These are phyloP conservation scores for Pocillopora meandrina DNA, from an alignment of 92 coral and sea anemone species.

Conservation along the genomic window DNA sequence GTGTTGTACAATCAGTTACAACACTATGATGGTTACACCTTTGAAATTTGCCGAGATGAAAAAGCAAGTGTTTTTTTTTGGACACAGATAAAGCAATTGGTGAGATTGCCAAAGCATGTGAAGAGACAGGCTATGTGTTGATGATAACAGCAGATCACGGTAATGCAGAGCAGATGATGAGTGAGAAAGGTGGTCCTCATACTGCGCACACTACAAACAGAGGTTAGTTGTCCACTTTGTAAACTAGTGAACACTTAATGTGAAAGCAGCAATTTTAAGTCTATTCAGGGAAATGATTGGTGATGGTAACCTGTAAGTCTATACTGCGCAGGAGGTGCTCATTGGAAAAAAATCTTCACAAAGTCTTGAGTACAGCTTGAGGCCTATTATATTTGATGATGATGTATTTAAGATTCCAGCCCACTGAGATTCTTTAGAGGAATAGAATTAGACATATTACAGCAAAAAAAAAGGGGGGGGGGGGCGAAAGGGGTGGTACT, in stretches of 20 bases:
- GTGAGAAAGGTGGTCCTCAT: slow-evolving; percentile 91
- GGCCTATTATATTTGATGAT: too few species aligned
- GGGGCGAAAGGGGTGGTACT: too few species aligned
- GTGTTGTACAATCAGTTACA: not conserved
- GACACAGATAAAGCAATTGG: slow-evolving; percentile 84
- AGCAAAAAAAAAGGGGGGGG: too few species aligned
- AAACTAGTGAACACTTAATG: not conserved
- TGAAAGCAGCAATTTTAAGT: too few species aligned
- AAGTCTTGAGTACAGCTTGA: too few species aligned
- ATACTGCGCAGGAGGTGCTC: too few species aligned
- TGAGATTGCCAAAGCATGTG: slow-evolving; percentile 76
- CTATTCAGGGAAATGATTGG: too few species aligned
- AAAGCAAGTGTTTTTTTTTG: not conserved
- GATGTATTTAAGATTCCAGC: too few species aligned
- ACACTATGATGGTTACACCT: not conserved
- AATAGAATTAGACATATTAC: too few species aligned
- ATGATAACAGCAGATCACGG: slow-evolving; percentile 97
- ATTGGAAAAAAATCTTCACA: too few species aligned
- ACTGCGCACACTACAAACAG: slow-evolving; percentile 97
- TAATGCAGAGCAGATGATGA: slow-evolving; percentile 93
- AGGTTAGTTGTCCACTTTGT: slow-evolving; percentile 49
- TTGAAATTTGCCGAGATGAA: not conserved
- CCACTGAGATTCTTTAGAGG: too few species aligned
- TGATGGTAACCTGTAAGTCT: too few species aligned
- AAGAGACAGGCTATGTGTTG: slow-evolving; percentile 76